Base-by-base conservation (phyloP, 2,888 invertebrate genomes). In the Eurytoma californica region DNA sequence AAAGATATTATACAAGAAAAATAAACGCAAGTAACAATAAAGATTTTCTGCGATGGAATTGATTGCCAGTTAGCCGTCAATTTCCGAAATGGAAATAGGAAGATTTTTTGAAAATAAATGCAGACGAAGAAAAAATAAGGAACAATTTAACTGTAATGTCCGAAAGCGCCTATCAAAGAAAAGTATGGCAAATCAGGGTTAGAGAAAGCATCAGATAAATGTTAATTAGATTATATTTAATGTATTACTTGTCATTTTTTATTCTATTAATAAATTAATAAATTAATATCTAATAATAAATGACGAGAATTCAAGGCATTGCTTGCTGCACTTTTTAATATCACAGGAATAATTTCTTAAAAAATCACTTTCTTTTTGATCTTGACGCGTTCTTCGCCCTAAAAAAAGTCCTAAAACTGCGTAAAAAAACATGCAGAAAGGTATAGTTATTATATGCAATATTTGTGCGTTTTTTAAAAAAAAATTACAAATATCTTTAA, bases 231-330 rank as follows among this genome's bases (percentile, higher is more conserved):
- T 79, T 80, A 82, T 78, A 77, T 82, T 80, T 80, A 77, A 77
- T 82, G 80, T 82, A 82, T 82, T 80, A 80, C 72, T 82, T 82
- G 80, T 80, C 74, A 82, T 80, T 82, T 82, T 82, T 82, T 80
- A 72, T 80, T 80, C 77, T 77, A 82, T 77, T 80, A 79, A 77
- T 77, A 72, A 80, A 76, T 76, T 68, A 80, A 82, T 76, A 79
- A 81, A 80, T 82, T 80, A 82, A 82, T 82, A 75, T 72, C 77
- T 80, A 76, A 76, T 82, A 80, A 82, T 82, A 78, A 82, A 77
- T 80, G 82, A 82, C 75, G 77, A 79, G 79, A 79, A 70, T 81
- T 77, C 55, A 77, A 72, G 53, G 30, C 68, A 73, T 77, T 61
- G 68, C 58, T 82, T 69, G 60, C 73, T 76, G 76, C 61, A 61